Conservation (phyloP, 2,888 invertebrate species). For the Archips xylosteana region DNA sequence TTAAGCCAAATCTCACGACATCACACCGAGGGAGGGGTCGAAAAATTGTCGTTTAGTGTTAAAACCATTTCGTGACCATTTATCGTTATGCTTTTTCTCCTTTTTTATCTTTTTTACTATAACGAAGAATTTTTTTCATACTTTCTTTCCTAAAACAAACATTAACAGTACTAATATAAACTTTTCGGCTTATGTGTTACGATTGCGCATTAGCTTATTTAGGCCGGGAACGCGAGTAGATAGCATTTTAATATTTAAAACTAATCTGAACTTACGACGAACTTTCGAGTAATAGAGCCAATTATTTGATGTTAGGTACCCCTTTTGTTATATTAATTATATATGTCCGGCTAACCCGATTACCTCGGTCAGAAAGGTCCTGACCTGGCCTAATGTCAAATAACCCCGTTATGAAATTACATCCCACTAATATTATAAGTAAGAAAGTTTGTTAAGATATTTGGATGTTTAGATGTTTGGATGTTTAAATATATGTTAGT, state of each 20-base stretch:
- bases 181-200: background rate
- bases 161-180: background rate
- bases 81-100: no score
- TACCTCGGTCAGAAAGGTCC: background rate
- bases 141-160: background rate
- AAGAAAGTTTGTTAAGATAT: no score
- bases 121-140: no score
- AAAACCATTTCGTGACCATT: no score
- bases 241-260: constrained; percentile 22
- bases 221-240: background rate
- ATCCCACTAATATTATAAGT: no score
- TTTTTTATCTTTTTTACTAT: no score
- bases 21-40: no score
- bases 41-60: no score
- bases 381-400: background rate
- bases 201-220: constrained; percentile 1
- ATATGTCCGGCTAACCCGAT: background rate
- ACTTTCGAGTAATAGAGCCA: background rate
- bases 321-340: constrained; percentile 2
- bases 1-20: no score
- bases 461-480: no score
- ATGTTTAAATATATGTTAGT: no score
- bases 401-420: background rate
- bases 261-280: constrained; percentile 11
- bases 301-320: background rate